Base-by-base conservation (phyloP, 1,140 invertebrate species). In the Lepidurus packardi region DNA sequence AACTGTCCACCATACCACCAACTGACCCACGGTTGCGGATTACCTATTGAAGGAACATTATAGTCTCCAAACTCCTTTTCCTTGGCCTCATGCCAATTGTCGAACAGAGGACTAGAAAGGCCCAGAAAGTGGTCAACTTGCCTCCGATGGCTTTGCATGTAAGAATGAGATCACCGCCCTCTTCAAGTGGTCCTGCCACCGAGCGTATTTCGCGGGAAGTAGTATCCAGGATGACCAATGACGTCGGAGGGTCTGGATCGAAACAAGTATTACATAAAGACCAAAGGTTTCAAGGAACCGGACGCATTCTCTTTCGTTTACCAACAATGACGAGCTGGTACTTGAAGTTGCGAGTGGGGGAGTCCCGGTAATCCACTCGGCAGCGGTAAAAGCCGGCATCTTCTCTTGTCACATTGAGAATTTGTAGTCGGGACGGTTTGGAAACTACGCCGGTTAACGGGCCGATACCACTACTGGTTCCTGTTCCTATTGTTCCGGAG, bases 111-210 rank as follows among this genome's bases (percentile, higher is more conserved):
- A 65, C 16, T 65, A 7, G 13, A 65, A 65, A 65, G 53, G 53
- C 21, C 7, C 41, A 10, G 21, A 24, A 44, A 75, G 41, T 8
- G 3, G 25, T n/a, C 25, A 21, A 74, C 43, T 90, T 88, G 95
- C 94, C 94, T 84, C 94, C 93, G 44, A 88, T 89, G 44, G 94
- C 93, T 78, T 92, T 89, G 85, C 94, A 96, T 79, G 90, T 92
- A 77, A 96, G 88, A 84, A 90, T 90, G 86, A 95, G 90, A 79
- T 91, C 89, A n/a, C 90, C 90, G n/a, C 92, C 93, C 86, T 95
- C 94, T 82, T 91, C 90, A 85, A 94, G 95, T 74, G 94, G 94
- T 73, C 94, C 94, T 45, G 94, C 92, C 9, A 90, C 86, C 7
- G 87, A 87, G 79, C 86, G 84, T 78, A 95, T 89, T 82, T 91